These are phyloP conservation scores for Protobothrops flavoviridis DNA, from an alignment of 2,113 vertebrate genomes.

Conservation along the genomic window DNA sequence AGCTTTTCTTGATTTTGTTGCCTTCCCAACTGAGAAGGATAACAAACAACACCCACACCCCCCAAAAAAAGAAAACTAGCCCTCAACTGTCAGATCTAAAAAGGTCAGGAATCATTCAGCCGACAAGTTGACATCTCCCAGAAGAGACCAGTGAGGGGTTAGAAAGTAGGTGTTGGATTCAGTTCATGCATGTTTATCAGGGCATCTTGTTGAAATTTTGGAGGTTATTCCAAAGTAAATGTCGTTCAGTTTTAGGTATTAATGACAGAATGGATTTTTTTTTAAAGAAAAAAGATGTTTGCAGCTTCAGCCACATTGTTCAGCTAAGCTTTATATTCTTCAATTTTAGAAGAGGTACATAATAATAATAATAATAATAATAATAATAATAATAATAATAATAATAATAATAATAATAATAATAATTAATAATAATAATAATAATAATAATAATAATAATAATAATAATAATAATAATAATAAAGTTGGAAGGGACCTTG, in stretches of 20 bases:
- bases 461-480: too few species aligned
- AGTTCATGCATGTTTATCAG: not conserved
- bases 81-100: not conserved
- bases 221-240: not conserved
- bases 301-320: slow-evolving; percentile 7
- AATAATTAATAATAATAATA: too few species aligned
- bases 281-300: not conserved
- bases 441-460: too few species aligned
- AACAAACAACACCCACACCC: not conserved
- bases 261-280: not conserved
- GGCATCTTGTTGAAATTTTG: not conserved
- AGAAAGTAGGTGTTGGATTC: not conserved
- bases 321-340: not conserved
- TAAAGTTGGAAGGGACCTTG: too few species aligned
- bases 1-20: slow-evolving; percentile 22
- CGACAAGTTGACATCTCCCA: not conserved
- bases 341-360: not conserved
- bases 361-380: too few species aligned
- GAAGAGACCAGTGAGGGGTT: not conserved
- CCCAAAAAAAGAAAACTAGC: not conserved
- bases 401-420: too few species aligned
- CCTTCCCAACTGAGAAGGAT: not conserved
- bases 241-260: not conserved
- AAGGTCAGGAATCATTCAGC: not conserved
- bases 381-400: too few species aligned